Conservation (phyloP, 2,113 vertebrate genomes). For the Phaethon lepturus region DNA sequence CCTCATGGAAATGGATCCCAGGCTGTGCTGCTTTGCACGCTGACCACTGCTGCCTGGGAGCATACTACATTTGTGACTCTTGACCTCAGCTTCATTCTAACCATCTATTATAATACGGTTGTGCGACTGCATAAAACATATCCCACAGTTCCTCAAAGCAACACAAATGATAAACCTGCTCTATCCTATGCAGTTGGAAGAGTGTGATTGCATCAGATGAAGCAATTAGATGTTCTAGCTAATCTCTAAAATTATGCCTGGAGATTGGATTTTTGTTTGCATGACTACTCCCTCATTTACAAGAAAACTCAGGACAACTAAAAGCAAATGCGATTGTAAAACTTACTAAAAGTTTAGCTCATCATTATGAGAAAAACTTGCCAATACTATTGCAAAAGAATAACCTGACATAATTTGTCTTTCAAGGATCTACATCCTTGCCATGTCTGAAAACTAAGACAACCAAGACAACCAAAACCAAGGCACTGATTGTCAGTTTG, state of each 20-base stretch:
- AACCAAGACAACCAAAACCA: neutral
- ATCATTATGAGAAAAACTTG: neutral
- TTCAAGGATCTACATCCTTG: neutral
- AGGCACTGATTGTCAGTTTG: neutral
- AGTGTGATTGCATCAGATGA: neutral
- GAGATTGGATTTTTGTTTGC: neutral
- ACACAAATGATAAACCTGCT: neutral
- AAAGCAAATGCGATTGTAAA: neutral
- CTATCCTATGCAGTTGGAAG: neutral
- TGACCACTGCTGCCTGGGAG: neutral
- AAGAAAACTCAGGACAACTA: neutral
- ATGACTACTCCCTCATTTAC: neutral
- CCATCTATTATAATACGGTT: neutral
- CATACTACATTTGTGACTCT: fast-evolving
- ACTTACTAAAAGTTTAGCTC: neutral
- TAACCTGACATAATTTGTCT: neutral
- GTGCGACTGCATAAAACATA: neutral
- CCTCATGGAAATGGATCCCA: neutral
- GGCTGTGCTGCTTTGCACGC: neutral
- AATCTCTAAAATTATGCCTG: neutral
- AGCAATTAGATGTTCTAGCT: neutral
- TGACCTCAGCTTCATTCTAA: neutral
- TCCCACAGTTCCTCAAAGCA: neutral
- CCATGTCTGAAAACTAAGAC: neutral
- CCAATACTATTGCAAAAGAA: neutral